Evolutionary conservation across 2,888 invertebrate species (phyloP), one percentile per base, ranked within the genome.

Genomic region (Willowsia nigromaculata): DNA sequence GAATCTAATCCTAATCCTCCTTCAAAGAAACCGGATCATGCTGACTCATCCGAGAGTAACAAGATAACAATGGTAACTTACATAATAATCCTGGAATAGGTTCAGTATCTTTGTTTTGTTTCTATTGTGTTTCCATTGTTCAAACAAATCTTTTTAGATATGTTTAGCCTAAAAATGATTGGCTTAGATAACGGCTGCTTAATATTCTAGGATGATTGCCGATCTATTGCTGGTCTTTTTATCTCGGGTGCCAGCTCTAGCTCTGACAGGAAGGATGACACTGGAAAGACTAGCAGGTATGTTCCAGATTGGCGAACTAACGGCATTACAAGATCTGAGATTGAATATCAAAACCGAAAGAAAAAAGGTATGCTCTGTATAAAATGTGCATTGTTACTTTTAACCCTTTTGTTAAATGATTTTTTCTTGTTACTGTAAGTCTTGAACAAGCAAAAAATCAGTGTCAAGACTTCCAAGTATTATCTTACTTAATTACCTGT

Each of bases 281-380:
- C 53, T 30, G 88, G 80, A 11, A 89, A 76, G 27, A 76, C 33
- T 15, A 4, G 11, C 0, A 43, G 43, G 18, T 90, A 83, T 9
- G 5, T 33, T 11, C 82, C 90, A 0, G 68, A 90, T n/a, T 92
- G 91, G 92, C 91, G 88, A 76, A 91, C 88, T 25, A 65, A 90
- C 33, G 91, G 91, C 2, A 27, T 92, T 18, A 92, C 92, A 9
- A 81, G 90, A n/a, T 92, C 91, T n/a, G 92, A 92, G 76, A 80
- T 91, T 27, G 87, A 90, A 27, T 91, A 91, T 84, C 56, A 65
- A 18, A 90, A 80, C 11, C 85, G 83, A 80, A 91, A 78, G 62
- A 83, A 90, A 40, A 82, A 83, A 83, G 71, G 89, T 81, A 43
- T 27, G 15, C 25, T 22, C 18, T 50, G 37, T 9, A 4, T 37